Conservation (phyloP, 2,113 vertebrate species). For the Tetraodon nigroviridis region DNA sequence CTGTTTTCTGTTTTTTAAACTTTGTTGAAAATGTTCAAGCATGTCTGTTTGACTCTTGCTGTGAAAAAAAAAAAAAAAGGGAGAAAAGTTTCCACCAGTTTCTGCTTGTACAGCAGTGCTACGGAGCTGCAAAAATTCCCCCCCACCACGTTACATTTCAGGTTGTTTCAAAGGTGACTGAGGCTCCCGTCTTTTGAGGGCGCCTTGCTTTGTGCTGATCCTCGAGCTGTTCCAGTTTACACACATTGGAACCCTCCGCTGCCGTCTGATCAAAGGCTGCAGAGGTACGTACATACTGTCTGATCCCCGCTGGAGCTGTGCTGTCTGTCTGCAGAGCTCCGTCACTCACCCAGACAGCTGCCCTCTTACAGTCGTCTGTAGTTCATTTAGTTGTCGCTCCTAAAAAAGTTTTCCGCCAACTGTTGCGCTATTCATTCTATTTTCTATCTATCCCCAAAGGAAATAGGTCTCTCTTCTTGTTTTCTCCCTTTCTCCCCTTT, state of each 20-base stretch:
- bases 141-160: slow-evolving; percentile 30
- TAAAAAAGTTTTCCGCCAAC: slow-evolving; percentile 62
- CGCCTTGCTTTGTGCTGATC: slow-evolving; percentile 43
- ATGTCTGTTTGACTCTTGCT: not conserved
- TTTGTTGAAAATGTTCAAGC: too few relatives aligned
- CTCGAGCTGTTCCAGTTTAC: slow-evolving; percentile 49
- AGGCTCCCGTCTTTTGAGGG: slow-evolving; percentile 30
- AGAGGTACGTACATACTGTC: slow-evolving; percentile 11
- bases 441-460: slow-evolving; percentile 55
- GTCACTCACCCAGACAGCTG: slow-evolving; percentile 61
- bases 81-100: slow-evolving; percentile 33
- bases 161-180: slow-evolving; percentile 49
- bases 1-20: too few relatives aligned
- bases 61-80: slow-evolving; percentile 3
- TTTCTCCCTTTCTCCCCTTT: slow-evolving; percentile 39
- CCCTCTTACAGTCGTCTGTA: slow-evolving; percentile 58
- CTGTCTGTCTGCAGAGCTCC: slow-evolving; percentile 42
- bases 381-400: slow-evolving; percentile 50
- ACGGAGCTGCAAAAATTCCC: slow-evolving; percentile 33
- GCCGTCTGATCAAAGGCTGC: slow-evolving; percentile 36
- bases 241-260: slow-evolving; percentile 26
- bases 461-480: slow-evolving; percentile 58
- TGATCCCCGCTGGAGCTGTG: slow-evolving; percentile 36
- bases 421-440: slow-evolving; percentile 53
- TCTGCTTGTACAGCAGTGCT: slow-evolving; percentile 46